Percentiles rank a stretch among this genome's conserved stretches.
These are phyloP conservation scores for Bombus pyrosoma DNA, from an alignment of 1,140 invertebrate species.

Conservation along the genomic window DNA sequence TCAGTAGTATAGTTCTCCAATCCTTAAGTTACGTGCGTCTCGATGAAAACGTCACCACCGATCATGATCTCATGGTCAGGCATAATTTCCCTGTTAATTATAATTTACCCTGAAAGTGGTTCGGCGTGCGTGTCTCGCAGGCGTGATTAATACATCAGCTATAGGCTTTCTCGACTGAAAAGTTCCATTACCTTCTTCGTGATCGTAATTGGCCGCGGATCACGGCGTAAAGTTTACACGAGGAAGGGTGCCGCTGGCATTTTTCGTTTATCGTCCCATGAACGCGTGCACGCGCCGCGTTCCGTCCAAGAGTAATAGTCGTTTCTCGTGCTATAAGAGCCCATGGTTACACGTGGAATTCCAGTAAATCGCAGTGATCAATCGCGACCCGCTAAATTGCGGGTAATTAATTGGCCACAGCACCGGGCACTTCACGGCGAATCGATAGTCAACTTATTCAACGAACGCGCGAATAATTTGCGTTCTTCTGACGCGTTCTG, in stretches of 20 bases:
- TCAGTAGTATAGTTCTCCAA: neutral
- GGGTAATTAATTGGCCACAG: conserved; percentile 43
- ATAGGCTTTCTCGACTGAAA: neutral
- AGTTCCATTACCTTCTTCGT: conserved; percentile 35
- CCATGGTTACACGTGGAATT: conserved; percentile 1
- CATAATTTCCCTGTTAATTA: conserved; percentile 32
- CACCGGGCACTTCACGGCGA: conserved; percentile 14
- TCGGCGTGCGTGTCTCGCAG: conserved; percentile 17
- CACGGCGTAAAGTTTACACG: neutral
- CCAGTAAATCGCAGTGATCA: conserved; percentile 46
- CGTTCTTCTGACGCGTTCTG: conserved; percentile 19
- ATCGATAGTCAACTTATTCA: conserved; percentile 9
- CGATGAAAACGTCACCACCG: neutral
- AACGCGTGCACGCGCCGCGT: neutral
- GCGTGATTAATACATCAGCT: conserved; percentile 40
- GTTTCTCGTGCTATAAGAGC: conserved; percentile 31
- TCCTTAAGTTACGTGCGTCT: neutral
- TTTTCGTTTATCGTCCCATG: conserved; percentile 26
- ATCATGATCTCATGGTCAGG: neutral
- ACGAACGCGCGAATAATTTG: conserved; percentile 23
- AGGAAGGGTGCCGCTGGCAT: neutral
- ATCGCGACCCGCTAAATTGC: conserved; percentile 36
- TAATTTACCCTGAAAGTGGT: conserved; percentile 18
- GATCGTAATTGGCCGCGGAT: conserved; percentile 23
- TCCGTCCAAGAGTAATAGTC: conserved; percentile 30